Evolutionary conservation across 2,888 invertebrate species (phyloP).

Genomic region (Sphaerophoria rueppellii): DNA sequence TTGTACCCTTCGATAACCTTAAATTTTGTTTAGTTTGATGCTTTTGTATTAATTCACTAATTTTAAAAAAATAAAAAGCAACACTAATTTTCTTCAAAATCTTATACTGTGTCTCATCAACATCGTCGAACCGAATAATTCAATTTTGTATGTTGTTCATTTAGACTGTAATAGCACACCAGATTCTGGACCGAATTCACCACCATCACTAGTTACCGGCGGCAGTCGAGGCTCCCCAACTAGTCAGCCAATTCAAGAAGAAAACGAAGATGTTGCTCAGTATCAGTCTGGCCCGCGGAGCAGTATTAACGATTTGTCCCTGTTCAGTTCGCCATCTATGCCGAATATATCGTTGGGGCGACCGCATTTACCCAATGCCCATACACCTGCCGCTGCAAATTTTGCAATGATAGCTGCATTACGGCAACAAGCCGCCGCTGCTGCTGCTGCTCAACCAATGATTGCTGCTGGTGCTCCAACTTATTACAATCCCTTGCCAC

Average conservation of each 20-base stretch:
- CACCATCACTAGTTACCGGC: slow-evolving; percentile 84
- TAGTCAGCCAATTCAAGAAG: slow-evolving; percentile 90
- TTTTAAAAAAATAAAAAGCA: slow-evolving; percentile 60
- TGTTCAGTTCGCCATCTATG: slow-evolving; percentile 97
- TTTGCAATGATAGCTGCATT: slow-evolving; percentile 80
- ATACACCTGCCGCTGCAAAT: slow-evolving; percentile 77
- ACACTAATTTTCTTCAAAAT: slow-evolving; percentile 48
- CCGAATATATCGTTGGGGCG: slow-evolving; percentile 97
- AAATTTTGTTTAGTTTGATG: slow-evolving; percentile 58
- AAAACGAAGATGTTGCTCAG: slow-evolving; percentile 87
- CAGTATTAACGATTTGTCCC: slow-evolving; percentile 88
- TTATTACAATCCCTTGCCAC: slow-evolving; percentile 79
- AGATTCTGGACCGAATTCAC: slow-evolving; percentile 90
- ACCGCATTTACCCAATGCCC: slow-evolving; percentile 85
- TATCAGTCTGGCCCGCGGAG: slow-evolving; percentile 86
- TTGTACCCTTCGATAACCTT: slow-evolving; percentile 34
- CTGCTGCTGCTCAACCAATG: slow-evolving; percentile 71
- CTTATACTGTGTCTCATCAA: neutral
- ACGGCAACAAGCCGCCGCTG: slow-evolving; percentile 76
- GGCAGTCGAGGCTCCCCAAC: slow-evolving; percentile 86
- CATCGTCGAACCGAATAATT: neutral
- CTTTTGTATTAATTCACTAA: slow-evolving; percentile 75
- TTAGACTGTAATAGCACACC: slow-evolving; percentile 85
- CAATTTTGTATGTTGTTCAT: neutral
- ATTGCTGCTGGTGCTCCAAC: slow-evolving; percentile 77